These are phyloP conservation scores for Pogonomyrmex barbatus DNA, from an alignment of 1,140 invertebrate genomes.

Conservation along the genomic window DNA sequence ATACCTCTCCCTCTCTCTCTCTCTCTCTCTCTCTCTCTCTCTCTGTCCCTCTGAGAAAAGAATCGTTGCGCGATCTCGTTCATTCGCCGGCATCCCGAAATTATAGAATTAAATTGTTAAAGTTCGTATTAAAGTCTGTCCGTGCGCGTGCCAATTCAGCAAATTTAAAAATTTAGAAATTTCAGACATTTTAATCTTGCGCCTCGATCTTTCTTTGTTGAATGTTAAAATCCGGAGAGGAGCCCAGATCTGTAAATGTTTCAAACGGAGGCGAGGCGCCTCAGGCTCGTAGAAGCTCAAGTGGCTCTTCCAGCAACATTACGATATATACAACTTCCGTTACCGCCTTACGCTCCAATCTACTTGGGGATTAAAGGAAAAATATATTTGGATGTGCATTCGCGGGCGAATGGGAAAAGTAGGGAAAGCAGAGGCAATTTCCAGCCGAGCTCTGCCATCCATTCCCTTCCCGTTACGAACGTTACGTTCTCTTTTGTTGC, in stretches of 20 bases:
- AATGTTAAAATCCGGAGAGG: not conserved
- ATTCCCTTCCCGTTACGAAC: conserved; percentile 42
- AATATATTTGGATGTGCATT: conserved; percentile 39
- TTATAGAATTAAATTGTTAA: not conserved
- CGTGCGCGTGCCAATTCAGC: too few species aligned
- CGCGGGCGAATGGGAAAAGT: not conserved
- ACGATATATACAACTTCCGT: not conserved
- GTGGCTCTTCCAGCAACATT: not conserved
- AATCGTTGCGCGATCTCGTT: not conserved
- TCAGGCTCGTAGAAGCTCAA: not conserved
- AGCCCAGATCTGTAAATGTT: not conserved
- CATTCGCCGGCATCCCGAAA: not conserved
- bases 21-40: not conserved
- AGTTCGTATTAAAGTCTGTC: too few species aligned
- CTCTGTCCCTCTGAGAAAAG: not conserved
- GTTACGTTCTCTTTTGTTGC: conserved; percentile 17
- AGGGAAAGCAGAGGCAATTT: conserved; percentile 54
- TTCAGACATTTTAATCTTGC: not conserved
- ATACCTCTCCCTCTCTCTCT: not conserved
- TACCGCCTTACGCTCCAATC: not conserved
- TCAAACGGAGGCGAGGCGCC: not conserved
- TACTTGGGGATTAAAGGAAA: conserved; percentile 37
- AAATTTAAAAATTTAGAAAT: conserved; percentile 1
- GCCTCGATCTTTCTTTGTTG: not conserved
- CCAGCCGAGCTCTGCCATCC: conserved; percentile 18